Conservation (phyloP, 2,888 invertebrate species). For the Pristionchus fissidentatus region DNA sequence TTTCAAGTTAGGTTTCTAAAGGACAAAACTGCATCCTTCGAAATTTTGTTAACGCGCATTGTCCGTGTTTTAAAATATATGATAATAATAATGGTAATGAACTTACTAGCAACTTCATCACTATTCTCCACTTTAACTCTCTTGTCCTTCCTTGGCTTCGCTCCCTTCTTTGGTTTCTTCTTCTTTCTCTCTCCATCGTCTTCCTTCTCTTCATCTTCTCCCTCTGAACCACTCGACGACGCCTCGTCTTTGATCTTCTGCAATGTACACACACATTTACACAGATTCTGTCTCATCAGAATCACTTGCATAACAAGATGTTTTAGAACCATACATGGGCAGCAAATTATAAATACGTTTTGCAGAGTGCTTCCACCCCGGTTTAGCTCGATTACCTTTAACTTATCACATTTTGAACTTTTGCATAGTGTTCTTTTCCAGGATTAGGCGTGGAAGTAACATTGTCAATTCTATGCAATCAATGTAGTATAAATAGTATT, state of each 20-base stretch:
- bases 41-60: neutral
- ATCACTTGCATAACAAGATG: neutral
- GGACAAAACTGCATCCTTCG: no score
- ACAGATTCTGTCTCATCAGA: neutral
- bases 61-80: neutral
- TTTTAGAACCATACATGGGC: no score
- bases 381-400: no score
- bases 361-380: no score
- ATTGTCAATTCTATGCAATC: neutral
- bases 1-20: no score
- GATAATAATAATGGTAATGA: neutral
- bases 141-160: conserved; percentile 53
- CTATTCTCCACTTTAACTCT: conserved; percentile 67
- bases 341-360: no score
- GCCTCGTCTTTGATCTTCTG: conserved; percentile 73
- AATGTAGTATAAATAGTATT: neutral
- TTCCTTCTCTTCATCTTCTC: conserved; percentile 53
- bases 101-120: conserved; percentile 72
- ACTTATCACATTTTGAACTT: no score
- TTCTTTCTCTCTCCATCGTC: conserved; percentile 57
- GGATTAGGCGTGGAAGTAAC: no score
- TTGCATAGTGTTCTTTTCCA: no score
- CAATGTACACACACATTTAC: conserved; percentile 49
- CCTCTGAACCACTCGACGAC: conserved; percentile 54
- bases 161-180: conserved; percentile 57